A percentile compares a stretch with the other conserved stretches of the same genome.
phyloP scores from a whole-genome alignment of 2,113 vertebrate genomes.

The Euleptes europaea region DNA sequence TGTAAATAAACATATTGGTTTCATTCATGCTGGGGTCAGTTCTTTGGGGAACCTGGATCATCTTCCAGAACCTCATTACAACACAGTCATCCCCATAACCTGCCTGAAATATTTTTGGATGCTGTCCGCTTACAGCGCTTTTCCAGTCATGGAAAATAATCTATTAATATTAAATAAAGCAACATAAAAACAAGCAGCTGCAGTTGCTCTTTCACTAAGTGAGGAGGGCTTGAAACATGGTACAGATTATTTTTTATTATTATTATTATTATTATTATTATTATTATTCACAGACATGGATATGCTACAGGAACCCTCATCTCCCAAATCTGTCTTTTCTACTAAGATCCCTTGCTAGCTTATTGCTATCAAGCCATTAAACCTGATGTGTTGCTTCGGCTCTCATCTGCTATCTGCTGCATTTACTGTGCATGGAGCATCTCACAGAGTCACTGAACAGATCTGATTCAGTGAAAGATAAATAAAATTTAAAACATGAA shows the following conservation, averaged over 20 bases:
- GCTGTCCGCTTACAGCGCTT: background rate
- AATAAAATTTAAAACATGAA: slow-evolving; percentile 23
- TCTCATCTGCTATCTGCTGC: slow-evolving; percentile 36
- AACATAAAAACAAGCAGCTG: slow-evolving; percentile 7
- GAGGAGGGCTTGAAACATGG: slow-evolving; percentile 41
- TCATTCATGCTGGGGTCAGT: no score
- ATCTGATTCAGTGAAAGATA: slow-evolving; percentile 20
- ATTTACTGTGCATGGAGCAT: slow-evolving; percentile 10
- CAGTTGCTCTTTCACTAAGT: slow-evolving; percentile 32
- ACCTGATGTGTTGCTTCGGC: slow-evolving; percentile 34
- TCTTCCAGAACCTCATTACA: no score
- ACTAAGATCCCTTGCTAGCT: slow-evolving; percentile 49
- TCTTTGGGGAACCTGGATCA: no score
- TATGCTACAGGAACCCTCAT: background rate
- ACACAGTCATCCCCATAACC: background rate
- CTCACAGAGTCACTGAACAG: slow-evolving; percentile 25
- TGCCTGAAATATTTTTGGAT: slow-evolving; percentile 14
- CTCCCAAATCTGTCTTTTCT: slow-evolving; percentile 39
- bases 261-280: slow-evolving; percentile 48
- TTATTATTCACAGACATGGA: slow-evolving; percentile 25
- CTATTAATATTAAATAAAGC: background rate
- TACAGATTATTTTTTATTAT: slow-evolving; percentile 31
- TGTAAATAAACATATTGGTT: no score
- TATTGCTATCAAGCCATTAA: slow-evolving; percentile 40
- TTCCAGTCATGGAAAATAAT: background rate